These are phyloP conservation scores for Cygnus atratus DNA, from an alignment of 2,113 vertebrate genomes.

Conservation along the genomic window DNA sequence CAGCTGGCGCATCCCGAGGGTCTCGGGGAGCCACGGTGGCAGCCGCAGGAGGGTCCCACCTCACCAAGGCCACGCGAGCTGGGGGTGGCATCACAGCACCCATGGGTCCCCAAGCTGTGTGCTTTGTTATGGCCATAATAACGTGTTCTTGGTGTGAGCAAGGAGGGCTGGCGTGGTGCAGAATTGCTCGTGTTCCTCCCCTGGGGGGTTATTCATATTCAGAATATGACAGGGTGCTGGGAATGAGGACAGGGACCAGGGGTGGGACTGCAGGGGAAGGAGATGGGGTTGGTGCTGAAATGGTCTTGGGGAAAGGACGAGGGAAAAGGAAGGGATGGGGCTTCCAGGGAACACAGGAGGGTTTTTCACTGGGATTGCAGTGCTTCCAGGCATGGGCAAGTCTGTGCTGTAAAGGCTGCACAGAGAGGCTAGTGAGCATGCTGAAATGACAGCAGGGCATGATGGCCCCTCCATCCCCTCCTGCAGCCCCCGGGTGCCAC, in stretches of 20 bases:
- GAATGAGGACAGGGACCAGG: neutral
- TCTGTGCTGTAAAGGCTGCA: neutral
- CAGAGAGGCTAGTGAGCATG: rapidly evolving
- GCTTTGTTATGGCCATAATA: neutral
- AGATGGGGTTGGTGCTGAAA: neutral
- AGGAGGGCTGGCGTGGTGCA: neutral
- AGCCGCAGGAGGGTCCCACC: neutral
- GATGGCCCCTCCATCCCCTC: neutral
- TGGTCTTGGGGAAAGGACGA: rapidly evolving
- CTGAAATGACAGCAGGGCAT: neutral
- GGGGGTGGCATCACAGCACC: neutral
- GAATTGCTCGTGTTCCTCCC: neutral
- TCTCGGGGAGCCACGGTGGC: neutral
- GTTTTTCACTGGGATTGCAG: neutral
- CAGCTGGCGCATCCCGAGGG: rapidly evolving
- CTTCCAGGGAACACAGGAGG: neutral
- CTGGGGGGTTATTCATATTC: constrained; percentile 61
- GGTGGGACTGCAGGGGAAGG: neutral
- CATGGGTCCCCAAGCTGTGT: rapidly evolving
- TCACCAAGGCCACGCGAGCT: rapidly evolving
- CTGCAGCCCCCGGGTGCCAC: neutral
- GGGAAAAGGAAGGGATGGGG: neutral
- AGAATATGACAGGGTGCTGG: constrained; percentile 30
- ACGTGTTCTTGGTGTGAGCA: neutral
- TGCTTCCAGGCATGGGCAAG: neutral